A percentile compares a stretch with the other conserved stretches of the same genome.
These are phyloP conservation scores for Epirrhoe tristata DNA, from an alignment of 2,888 invertebrate genomes.

Conservation along the genomic window DNA sequence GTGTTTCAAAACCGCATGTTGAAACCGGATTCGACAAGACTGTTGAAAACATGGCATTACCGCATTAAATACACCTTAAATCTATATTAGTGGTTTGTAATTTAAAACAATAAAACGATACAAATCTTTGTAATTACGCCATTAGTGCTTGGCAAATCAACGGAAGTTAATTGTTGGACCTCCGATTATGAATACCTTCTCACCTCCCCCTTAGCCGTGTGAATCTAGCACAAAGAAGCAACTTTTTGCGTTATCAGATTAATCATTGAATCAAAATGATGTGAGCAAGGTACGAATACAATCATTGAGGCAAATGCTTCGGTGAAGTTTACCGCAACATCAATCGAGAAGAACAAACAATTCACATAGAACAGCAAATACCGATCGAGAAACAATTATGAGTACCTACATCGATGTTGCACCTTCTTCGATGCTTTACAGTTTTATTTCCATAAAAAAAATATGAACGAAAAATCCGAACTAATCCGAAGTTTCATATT, in stretches of 20 bases:
- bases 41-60: slow-evolving; percentile 45
- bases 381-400: slow-evolving; percentile 20
- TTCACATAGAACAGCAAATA: slow-evolving; percentile 29
- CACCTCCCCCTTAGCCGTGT: slow-evolving; percentile 68
- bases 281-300: slow-evolving; percentile 46
- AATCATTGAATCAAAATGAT: slow-evolving; percentile 60
- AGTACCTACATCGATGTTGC: not conserved
- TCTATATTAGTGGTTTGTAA: slow-evolving; percentile 47
- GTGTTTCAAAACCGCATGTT: slow-evolving; percentile 13
- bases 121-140: slow-evolving; percentile 67
- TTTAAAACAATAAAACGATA: slow-evolving; percentile 61
- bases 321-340: slow-evolving; percentile 33
- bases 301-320: slow-evolving; percentile 31
- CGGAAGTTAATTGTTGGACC: slow-evolving; percentile 75
- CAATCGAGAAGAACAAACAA: slow-evolving; percentile 23
- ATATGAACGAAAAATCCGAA: too few relatives aligned
- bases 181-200: slow-evolving; percentile 69
- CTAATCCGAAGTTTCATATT: too few relatives aligned
- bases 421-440: not conserved
- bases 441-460: not conserved
- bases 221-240: slow-evolving; percentile 64
- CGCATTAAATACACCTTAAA: slow-evolving; percentile 40
- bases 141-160: slow-evolving; percentile 68
- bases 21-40: slow-evolving; percentile 28
- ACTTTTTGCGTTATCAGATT: slow-evolving; percentile 65